A percentile compares a stretch with the other conserved stretches of the same genome.
These are phyloP conservation scores for Danio aesculapii DNA, from an alignment of 2,797 vertebrate genomes.

Conservation along the genomic window DNA sequence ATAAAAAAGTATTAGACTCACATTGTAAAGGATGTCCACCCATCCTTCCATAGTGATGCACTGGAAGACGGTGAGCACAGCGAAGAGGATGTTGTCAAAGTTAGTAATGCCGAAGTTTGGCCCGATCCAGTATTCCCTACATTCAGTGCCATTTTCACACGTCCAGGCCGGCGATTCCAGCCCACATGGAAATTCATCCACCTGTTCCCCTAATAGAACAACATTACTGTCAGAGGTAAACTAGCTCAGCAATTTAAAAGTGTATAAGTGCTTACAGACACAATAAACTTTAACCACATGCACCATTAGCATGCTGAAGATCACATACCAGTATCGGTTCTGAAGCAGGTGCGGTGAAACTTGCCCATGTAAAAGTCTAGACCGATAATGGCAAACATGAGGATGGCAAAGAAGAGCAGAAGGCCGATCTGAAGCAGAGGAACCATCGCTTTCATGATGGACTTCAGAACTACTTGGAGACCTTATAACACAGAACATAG, in stretches of 20 bases:
- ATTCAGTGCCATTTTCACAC: slow-evolving; percentile 81
- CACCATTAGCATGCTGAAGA: slow-evolving; percentile 4
- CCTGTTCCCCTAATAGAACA: slow-evolving; percentile 78
- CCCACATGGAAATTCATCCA: slow-evolving; percentile 91
- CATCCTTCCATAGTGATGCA: slow-evolving; percentile 99
- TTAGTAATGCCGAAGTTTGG: slow-evolving; percentile 97
- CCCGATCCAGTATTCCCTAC: slow-evolving; percentile 89
- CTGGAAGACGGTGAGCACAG: slow-evolving; percentile 95
- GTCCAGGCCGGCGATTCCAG: slow-evolving; percentile 83
- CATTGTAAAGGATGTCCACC: slow-evolving; percentile 95
- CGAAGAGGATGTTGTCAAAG: slow-evolving; percentile 97
- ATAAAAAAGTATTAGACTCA: slow-evolving; percentile 77
- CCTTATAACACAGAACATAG: slow-evolving; percentile 76
- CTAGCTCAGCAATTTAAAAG: slow-evolving; percentile 1
- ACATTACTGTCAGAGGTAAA: slow-evolving; percentile 20
- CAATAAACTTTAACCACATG: slow-evolving; percentile 12
- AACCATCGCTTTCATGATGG: slow-evolving; percentile 99
- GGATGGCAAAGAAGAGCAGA: slow-evolving; percentile 96
- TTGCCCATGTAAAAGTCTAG: slow-evolving; percentile 98
- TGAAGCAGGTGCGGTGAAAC: slow-evolving; percentile 93
- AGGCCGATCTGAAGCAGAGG: slow-evolving; percentile 95
- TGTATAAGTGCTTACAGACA: slow-evolving; percentile 17
- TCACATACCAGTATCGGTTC: slow-evolving; percentile 83
- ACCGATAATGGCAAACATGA: slow-evolving; percentile 98
- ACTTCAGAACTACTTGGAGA: slow-evolving; percentile 97